A percentile compares a stretch with the other conserved stretches of the same genome.
These are phyloP conservation scores for Arion vulgaris DNA, from an alignment of 1,140 invertebrate genomes.

Conservation along the genomic window DNA sequence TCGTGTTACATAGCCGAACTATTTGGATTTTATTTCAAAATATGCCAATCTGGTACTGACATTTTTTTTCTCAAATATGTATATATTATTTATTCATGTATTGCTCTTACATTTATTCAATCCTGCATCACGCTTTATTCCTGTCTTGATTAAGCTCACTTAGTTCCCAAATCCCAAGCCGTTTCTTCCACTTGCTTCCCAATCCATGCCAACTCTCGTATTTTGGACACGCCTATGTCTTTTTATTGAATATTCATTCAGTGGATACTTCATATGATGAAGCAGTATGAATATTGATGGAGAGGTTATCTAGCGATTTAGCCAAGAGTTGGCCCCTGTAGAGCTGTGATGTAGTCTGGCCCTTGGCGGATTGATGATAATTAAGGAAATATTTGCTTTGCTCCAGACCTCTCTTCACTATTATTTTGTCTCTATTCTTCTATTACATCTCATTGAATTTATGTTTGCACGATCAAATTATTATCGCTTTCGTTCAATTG, in stretches of 20 bases:
- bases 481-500: too few relatives aligned
- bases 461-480: too few relatives aligned
- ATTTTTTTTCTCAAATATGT: background rate
- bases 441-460: too few relatives aligned
- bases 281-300: background rate
- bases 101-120: background rate
- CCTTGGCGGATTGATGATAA: background rate
- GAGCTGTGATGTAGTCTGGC: background rate
- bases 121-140: background rate
- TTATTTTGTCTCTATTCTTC: too few relatives aligned
- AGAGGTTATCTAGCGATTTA: background rate
- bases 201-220: background rate
- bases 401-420: too few relatives aligned
- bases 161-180: background rate
- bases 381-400: background rate
- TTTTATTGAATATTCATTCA: conserved; percentile 15
- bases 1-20: too few relatives aligned
- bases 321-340: background rate
- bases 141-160: background rate
- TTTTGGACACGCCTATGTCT: background rate
- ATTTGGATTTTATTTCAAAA: too few relatives aligned
- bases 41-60: too few relatives aligned
- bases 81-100: background rate
- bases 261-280: background rate
- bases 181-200: background rate